Conservation (phyloP, 2,797 vertebrate genomes). For the Stomatorhinus walkeri region DNA sequence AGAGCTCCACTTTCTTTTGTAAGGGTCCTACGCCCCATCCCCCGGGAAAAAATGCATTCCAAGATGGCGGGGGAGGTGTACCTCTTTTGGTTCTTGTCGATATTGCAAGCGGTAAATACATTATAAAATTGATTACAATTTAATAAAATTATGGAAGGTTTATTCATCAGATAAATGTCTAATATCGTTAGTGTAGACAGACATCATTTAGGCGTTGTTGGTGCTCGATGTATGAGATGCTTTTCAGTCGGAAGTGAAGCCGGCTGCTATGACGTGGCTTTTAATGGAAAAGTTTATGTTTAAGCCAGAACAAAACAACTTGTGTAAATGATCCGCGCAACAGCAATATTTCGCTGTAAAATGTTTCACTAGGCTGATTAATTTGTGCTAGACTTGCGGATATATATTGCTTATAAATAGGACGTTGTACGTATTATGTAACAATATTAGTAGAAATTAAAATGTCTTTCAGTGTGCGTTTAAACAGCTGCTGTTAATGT, state of each 20-base stretch:
- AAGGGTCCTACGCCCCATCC: conserved; percentile 33
- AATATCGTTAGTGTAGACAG: background rate
- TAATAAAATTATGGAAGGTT: background rate
- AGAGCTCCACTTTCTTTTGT: conserved; percentile 30
- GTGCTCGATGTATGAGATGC: background rate
- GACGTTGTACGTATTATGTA: background rate
- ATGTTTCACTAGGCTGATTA: background rate
- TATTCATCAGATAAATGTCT: background rate
- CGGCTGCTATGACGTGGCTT: conserved; percentile 54
- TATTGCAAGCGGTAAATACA: conserved; percentile 64
- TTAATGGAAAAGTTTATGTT: background rate
- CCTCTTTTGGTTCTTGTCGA: conserved; percentile 61
- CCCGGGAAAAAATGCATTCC: conserved; percentile 34
- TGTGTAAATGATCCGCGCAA: background rate
- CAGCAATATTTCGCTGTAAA: background rate
- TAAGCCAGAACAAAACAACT: background rate
- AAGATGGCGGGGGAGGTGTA: conserved; percentile 68
- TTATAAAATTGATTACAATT: background rate
- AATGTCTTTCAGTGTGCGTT: background rate
- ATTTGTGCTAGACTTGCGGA: background rate
- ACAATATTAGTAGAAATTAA: background rate
- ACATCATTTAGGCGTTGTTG: background rate
- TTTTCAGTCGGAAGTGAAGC: background rate
- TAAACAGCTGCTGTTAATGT: background rate
- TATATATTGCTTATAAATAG: background rate